Conservation (phyloP, 1,140 invertebrate species). For the Micrasema longulum region DNA sequence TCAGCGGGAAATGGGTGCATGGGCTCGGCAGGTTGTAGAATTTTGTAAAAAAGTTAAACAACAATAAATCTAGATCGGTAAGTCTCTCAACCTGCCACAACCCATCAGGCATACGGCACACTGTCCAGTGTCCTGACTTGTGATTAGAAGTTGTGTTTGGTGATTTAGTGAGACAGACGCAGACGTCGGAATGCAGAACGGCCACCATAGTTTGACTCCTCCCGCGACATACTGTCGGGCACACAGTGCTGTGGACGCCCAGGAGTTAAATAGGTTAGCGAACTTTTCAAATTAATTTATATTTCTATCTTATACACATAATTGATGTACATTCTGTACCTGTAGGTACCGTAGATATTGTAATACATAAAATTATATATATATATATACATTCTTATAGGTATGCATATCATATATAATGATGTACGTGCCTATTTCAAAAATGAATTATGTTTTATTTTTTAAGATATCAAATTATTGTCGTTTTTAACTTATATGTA, state of each 20-base stretch:
- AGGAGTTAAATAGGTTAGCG: slow-evolving; percentile 47
- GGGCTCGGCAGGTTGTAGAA: too few relatives aligned
- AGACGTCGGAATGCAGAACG: slow-evolving; percentile 45
- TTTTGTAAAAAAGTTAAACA: too few relatives aligned
- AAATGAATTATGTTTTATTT: too few relatives aligned
- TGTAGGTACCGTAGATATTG: background rate
- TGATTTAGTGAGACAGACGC: background rate
- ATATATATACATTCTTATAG: too few relatives aligned
- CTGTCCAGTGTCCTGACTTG: background rate
- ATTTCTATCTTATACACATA: too few relatives aligned
- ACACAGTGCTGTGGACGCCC: slow-evolving; percentile 46
- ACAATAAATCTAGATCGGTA: too few relatives aligned
- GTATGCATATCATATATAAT: too few relatives aligned
- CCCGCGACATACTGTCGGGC: slow-evolving; percentile 36
- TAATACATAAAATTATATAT: background rate
- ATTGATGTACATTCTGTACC: background rate
- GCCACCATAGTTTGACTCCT: slow-evolving; percentile 19
- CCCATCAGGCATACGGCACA: too few relatives aligned
- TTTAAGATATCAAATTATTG: too few relatives aligned
- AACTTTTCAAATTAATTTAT: slow-evolving; percentile 2
- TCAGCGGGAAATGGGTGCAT: too few relatives aligned
- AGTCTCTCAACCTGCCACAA: background rate
- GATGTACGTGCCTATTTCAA: too few relatives aligned
- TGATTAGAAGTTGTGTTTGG: slow-evolving; percentile 9
- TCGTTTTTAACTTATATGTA: too few relatives aligned